Evolutionary conservation across 2,888 invertebrate genomes (phyloP), one percentile per base, ranked within the genome.

Genomic region (Pteria penguin): DNA sequence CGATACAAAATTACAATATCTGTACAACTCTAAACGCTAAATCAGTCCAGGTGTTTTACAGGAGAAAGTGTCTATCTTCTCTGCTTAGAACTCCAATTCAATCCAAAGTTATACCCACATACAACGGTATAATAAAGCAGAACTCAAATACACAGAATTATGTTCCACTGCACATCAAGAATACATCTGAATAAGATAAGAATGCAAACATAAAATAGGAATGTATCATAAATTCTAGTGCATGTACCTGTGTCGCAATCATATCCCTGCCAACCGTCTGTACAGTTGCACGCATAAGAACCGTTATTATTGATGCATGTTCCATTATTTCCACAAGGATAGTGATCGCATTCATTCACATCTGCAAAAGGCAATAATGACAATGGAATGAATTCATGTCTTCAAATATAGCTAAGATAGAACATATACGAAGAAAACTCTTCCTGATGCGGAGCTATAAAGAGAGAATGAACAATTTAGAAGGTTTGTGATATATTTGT

Each of bases 231-330:
- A n/a, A n/a, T n/a, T n/a, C n/a, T n/a, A n/a, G n/a, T n/a, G n/a
- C 27, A 81, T 57, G 33, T 62, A 72, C 76, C 72, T 22, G 54
- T 58, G 22, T 26, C 66, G 36, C 76, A 76, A 2, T 66, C 33
- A 18, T 33, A 70, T 14, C 82, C 84, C 8, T 61, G 75, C 79
- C 82, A 85, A 66, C 84, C 84, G 1, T 74, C 45, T 14, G 75
- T 71, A 82, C 84, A 85, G 29, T 80, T 79, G 80, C 84, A 85
- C 1, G 70, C 29, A 63, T 77, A 85, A 1, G 83, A 81, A 2
- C 84, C 84, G 57, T 81, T 76, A n/a, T 76, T 60, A 24, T 85
- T 83, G 11, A 77, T 73, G 80, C 84, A 85, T 5, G 69, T 52
- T 14, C 83, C 84, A 58, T 81, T 68, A 74, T 83, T 83, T 8